Base-by-base conservation (phyloP, 2,888 invertebrate genomes). In the Chouioia cunea region DNA sequence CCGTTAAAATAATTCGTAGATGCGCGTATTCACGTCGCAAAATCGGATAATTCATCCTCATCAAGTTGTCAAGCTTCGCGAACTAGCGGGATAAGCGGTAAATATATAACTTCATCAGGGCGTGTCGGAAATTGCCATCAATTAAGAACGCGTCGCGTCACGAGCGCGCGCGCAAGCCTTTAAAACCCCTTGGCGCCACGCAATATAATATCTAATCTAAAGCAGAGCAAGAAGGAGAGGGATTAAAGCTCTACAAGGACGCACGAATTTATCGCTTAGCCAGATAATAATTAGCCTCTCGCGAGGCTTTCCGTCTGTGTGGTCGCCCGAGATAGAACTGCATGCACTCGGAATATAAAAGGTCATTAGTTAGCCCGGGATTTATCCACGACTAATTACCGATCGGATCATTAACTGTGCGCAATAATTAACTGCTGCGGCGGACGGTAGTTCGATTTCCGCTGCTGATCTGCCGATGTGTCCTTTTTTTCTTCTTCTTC, bases 381-480 rank as follows among this genome's bases (percentile, higher is more conserved):
- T 72, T 82, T 80, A 80, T 80, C 72, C 75, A 68, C 70, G 75
- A 79, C 79, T 81, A 81, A 82, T 82, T 79, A 78, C 79, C 74
- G 72, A 76, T 74, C 72, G 73, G 76, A 77, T 79, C 78, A 79
- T 80, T 79, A 79, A 76, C 76, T 69, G 76, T 18, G 68, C 68
- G 73, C 56, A 62, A 65, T 69, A 72, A 72, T 72, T 72, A 72
- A 59, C 56, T 20, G 44, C 12, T 22, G 52, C 16, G 2, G 52
- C 27, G 20, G 23, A n/a, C 23, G n/a, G 4, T n/a, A n/a, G 36
- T 18, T 59, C 60, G 36, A 53, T 46, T 59, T 59, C 46, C 27
- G 44, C 52, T 46, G 15, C 12, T 44, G 52, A 27, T 52, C 53
- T 16, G 22, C n/a, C 27, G 22, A 36, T 10, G 36, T 12, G 36